phyloP scores from a whole-genome alignment of 2,888 invertebrate species.

The Germaria angustata region DNA sequence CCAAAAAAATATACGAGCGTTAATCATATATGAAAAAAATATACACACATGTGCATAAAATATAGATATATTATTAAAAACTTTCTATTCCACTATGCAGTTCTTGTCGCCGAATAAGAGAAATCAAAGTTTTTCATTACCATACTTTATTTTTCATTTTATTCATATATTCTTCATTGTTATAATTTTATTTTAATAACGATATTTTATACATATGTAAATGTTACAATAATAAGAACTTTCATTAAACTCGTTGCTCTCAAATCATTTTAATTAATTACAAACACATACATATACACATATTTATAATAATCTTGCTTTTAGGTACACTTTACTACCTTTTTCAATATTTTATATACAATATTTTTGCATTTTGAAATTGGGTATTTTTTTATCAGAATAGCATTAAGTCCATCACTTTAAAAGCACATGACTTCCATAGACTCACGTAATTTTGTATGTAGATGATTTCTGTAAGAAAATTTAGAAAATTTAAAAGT shows the following conservation, averaged over 20 bases:
- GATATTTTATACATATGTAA: background rate
- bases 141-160: no score
- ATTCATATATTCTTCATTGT: no score
- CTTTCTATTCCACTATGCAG: no score
- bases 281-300: background rate
- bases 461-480: slow-evolving; percentile 53
- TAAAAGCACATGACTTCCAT: slow-evolving; percentile 59
- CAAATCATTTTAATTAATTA: slow-evolving; percentile 17
- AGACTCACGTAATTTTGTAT: slow-evolving; percentile 39
- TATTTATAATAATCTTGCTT: slow-evolving; percentile 48
- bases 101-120: no score
- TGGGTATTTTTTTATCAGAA: background rate
- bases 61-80: no score
- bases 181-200: background rate
- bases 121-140: no score
- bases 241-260: slow-evolving; percentile 58
- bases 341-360: slow-evolving; percentile 43
- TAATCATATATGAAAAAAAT: no score
- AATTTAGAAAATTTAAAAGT: background rate
- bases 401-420: background rate
- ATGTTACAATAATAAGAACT: background rate
- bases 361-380: slow-evolving; percentile 24
- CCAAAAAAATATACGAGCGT: no score
- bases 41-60: no score
- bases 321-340: slow-evolving; percentile 56